Evolutionary conservation across 2,797 vertebrate species (phyloP).

Genomic region (Psittacula echo): DNA sequence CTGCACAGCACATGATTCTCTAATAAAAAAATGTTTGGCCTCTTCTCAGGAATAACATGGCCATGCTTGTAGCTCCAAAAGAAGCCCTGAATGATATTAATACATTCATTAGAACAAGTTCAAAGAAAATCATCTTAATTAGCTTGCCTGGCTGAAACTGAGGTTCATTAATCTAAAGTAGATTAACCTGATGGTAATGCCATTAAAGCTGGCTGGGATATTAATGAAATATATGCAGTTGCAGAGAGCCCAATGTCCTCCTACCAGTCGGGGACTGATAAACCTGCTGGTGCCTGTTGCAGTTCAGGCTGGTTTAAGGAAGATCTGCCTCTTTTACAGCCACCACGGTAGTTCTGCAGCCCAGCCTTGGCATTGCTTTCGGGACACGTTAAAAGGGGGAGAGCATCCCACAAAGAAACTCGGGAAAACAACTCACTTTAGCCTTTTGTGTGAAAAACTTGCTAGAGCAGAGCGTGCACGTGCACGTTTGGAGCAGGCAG

Average conservation of each 20-base stretch:
- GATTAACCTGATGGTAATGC: conserved; percentile 68
- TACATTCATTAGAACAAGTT: conserved; percentile 72
- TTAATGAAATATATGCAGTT: conserved; percentile 61
- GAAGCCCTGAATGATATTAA: conserved; percentile 69
- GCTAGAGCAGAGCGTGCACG: conserved; percentile 35
- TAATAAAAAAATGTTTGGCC: conserved; percentile 63
- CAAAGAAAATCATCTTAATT: conserved; percentile 75
- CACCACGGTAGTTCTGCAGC: not conserved
- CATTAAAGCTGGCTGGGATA: conserved; percentile 68
- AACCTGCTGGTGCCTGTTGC: not conserved
- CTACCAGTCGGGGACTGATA: conserved; percentile 2
- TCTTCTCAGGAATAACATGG: conserved; percentile 69
- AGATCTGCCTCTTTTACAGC: not conserved
- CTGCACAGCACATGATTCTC: conserved; percentile 43
- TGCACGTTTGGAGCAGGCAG: conserved; percentile 14
- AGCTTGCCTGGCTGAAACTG: conserved; percentile 70
- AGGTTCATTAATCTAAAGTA: conserved; percentile 70
- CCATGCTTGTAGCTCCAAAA: conserved; percentile 67
- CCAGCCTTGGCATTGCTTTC: not conserved
- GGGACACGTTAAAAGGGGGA: not conserved
- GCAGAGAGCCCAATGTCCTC: conserved; percentile 52
- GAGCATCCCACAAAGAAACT: not conserved
- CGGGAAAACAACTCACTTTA: not conserved
- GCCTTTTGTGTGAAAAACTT: not conserved
- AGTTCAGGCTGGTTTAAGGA: not conserved